A percentile compares a stretch with the other conserved stretches of the same genome.
These are phyloP conservation scores for Acarapis woodi DNA, from an alignment of 1,140 invertebrate species.

Conservation along the genomic window DNA sequence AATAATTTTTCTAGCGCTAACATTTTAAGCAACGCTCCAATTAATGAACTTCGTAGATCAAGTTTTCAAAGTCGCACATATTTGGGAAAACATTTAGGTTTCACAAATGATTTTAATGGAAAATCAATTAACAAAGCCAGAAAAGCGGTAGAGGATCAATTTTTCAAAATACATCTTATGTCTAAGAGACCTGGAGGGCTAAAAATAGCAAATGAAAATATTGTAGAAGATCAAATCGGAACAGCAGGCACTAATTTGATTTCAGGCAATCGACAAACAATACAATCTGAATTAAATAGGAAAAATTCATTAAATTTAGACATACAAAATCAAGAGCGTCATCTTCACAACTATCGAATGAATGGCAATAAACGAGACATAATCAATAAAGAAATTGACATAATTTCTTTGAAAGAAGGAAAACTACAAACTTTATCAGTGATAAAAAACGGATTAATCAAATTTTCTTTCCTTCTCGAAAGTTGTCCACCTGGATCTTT, in stretches of 20 bases:
- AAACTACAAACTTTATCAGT: slow-evolving; percentile 38
- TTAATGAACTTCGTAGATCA: slow-evolving; percentile 6
- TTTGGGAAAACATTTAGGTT: slow-evolving; percentile 14
- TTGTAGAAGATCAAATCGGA: no score
- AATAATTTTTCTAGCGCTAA: slow-evolving; percentile 10
- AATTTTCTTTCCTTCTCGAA: slow-evolving; percentile 67
- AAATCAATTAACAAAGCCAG: slow-evolving; percentile 44
- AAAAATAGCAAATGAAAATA: no score
- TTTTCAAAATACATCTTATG: slow-evolving; percentile 22
- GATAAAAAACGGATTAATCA: slow-evolving; percentile 43
- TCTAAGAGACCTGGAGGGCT: no score
- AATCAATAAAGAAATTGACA: slow-evolving; percentile 25
- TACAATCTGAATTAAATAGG: slow-evolving; percentile 50
- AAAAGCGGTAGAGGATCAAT: slow-evolving; percentile 48
- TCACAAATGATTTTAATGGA: slow-evolving; percentile 25
- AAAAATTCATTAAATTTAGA: slow-evolving; percentile 49
- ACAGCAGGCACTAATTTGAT: no score
- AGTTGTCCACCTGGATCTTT: slow-evolving; percentile 76
- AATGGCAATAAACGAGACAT: slow-evolving; percentile 34
- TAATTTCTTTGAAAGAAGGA: slow-evolving; percentile 52
- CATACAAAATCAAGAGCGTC: slow-evolving; percentile 21
- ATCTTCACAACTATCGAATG: slow-evolving; percentile 20
- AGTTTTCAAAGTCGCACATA: slow-evolving; percentile 10
- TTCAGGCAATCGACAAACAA: slow-evolving; percentile 34
- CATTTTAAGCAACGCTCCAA: slow-evolving; percentile 7